Conservation (phyloP, 2,888 invertebrate genomes). For the Digitonthophagus gazella region DNA sequence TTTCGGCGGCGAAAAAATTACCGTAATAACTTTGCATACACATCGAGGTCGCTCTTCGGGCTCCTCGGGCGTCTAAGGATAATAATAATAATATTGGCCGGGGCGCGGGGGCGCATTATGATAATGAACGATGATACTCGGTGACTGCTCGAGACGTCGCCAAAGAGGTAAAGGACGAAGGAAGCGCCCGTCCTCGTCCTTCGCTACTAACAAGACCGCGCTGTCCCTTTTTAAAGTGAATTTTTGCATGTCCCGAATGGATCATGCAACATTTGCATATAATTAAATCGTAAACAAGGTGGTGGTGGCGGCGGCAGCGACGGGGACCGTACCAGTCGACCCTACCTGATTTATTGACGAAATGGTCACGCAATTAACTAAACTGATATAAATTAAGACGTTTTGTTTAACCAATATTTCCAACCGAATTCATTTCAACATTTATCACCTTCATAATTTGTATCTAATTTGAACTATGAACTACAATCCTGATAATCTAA, state of each 20-base stretch:
- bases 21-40: conserved; percentile 22
- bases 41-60: conserved; percentile 17
- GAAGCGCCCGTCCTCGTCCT: conserved; percentile 10
- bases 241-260: conserved; percentile 26
- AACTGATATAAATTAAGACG: conserved; percentile 8
- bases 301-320: not conserved
- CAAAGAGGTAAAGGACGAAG: conserved; percentile 20
- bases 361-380: conserved; percentile 11
- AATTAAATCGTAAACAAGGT: conserved; percentile 26
- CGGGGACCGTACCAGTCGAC: conserved; percentile 8
- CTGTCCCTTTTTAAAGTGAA: conserved; percentile 23
- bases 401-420: not conserved
- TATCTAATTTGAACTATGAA: too few species aligned
- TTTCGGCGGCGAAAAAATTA: conserved; percentile 23
- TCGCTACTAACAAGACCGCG: conserved; percentile 12
- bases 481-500: too few species aligned
- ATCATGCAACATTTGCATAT: conserved; percentile 27
- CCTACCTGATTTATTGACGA: conserved; percentile 1
- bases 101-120: conserved; percentile 35
- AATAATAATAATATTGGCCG: conserved; percentile 27
- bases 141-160: conserved; percentile 38
- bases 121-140: conserved; percentile 40
- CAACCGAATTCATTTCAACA: too few species aligned
- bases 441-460: too few species aligned
- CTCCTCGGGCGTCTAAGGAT: conserved; percentile 21